phyloP scores from a whole-genome alignment of 2,113 vertebrate genomes.

The Sylvilagus bachmani region DNA sequence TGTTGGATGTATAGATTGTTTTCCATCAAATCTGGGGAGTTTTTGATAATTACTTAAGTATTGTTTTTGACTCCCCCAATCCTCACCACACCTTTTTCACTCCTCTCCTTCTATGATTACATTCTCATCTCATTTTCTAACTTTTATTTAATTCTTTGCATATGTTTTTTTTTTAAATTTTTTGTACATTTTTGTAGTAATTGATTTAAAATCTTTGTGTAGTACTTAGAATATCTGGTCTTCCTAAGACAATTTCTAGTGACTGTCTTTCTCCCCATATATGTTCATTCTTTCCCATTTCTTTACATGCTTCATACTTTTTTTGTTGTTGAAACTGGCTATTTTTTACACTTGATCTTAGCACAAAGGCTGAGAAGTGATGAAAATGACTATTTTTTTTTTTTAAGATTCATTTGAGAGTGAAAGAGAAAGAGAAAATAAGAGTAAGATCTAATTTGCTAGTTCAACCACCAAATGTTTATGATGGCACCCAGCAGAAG shows the following conservation, averaged over 20 bases:
- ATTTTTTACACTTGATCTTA: too few species aligned
- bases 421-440: too few species aligned
- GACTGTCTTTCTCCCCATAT: neutral
- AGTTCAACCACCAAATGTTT: too few species aligned
- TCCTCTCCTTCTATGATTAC: neutral
- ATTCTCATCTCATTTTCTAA: neutral
- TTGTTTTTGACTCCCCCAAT: neutral
- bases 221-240: neutral
- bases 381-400: too few species aligned
- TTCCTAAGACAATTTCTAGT: neutral
- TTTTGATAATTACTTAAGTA: neutral
- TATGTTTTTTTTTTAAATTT: neutral
- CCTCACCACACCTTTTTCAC: neutral
- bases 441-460: too few species aligned
- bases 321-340: neutral
- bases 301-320: neutral
- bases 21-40: neutral
- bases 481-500: too few species aligned
- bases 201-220: neutral
- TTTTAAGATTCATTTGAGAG: too few species aligned
- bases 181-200: neutral
- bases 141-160: conserved; percentile 10
- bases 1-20: neutral
- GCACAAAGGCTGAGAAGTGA: too few species aligned
- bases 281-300: neutral